Evolutionary conservation across 2,113 vertebrate species (phyloP), one percentile per base, ranked within the genome.

Genomic region (Gallinago undulata): DNA sequence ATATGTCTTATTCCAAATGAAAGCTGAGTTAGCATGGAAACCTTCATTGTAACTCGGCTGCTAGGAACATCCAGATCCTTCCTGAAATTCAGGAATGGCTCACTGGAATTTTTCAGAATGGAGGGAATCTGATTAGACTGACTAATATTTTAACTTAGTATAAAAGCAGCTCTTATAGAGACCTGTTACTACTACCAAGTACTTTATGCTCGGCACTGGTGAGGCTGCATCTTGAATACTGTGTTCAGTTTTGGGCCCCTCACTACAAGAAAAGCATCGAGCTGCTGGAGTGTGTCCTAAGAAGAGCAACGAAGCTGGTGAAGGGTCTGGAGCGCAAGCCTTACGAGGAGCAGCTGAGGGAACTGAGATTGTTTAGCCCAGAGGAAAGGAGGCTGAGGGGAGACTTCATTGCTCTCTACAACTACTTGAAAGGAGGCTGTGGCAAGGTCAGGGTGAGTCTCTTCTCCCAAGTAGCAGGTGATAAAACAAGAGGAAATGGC

Each of bases 201-300:
- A 53, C 21, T 41, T 77, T 22, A 28, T 78, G 59, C 9, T 31
- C 0, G 10, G 37, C n/a, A 41, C 24, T 55, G n/a, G 17, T 80
- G 59, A 89, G 33, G 17, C 15, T 1, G 1, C 35, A 84, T 2
- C 13, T 66, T 0, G 0, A 64, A 13, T 30, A 7, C 23, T 6
- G 4, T 43, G 13, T 47, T n/a, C 68, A 70, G 23, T 70, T 81
- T 43, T 53, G 45, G 48, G 14, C 25, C 28, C 3, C 31, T 73
- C 8, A 30, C 7, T 69, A 39, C 39, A 75, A 23, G 17, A 31
- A 50, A 11, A 47, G 57, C 12, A 53, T 0, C 39, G 33, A 60
- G 22, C 6, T 69, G 35, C n/a, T 77, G 53, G 5, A 77, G 13
- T 0, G 0, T 5, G 6, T 76, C 22, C 17, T 33, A 7, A 81